phyloP scores from a whole-genome alignment of 2,888 invertebrate species.

The Eremobia ochroleuca region DNA sequence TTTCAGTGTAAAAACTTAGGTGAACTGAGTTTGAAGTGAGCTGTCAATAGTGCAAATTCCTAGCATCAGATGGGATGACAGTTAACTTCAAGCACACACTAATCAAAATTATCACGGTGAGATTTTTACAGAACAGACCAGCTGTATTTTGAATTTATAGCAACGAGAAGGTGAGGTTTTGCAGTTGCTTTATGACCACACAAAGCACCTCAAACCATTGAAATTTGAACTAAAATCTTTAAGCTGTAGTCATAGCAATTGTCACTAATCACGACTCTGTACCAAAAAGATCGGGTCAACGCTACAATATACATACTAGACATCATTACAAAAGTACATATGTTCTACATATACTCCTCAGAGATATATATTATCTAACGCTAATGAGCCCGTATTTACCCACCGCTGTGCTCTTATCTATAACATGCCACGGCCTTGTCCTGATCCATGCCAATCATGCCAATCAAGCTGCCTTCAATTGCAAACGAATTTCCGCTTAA shows the following conservation, averaged over 20 bases:
- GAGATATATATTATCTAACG: slow-evolving; percentile 41
- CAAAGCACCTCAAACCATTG: background rate
- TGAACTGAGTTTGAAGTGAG: no score
- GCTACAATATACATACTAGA: background rate
- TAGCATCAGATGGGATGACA: no score
- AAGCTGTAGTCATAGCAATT: background rate
- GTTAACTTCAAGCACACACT: background rate
- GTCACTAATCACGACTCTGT: background rate
- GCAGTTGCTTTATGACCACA: background rate
- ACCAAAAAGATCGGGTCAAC: background rate
- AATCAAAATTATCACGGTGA: background rate
- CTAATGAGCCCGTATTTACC: slow-evolving; percentile 64
- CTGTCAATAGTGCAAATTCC: no score
- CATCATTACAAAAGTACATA: slow-evolving; percentile 10
- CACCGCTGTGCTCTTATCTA: slow-evolving; percentile 58
- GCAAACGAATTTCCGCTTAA: slow-evolving; percentile 47
- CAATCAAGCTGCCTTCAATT: slow-evolving; percentile 46
- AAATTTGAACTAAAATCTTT: background rate
- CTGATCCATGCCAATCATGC: slow-evolving; percentile 58
- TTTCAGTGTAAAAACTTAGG: no score
- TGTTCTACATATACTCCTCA: background rate
- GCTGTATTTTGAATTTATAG: background rate
- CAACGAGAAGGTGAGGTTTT: background rate
- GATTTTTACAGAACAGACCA: background rate
- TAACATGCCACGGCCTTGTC: slow-evolving; percentile 40